These are phyloP conservation scores for Zaprionus ornatus DNA, from an alignment of 1,140 invertebrate species.

Conservation along the genomic window DNA sequence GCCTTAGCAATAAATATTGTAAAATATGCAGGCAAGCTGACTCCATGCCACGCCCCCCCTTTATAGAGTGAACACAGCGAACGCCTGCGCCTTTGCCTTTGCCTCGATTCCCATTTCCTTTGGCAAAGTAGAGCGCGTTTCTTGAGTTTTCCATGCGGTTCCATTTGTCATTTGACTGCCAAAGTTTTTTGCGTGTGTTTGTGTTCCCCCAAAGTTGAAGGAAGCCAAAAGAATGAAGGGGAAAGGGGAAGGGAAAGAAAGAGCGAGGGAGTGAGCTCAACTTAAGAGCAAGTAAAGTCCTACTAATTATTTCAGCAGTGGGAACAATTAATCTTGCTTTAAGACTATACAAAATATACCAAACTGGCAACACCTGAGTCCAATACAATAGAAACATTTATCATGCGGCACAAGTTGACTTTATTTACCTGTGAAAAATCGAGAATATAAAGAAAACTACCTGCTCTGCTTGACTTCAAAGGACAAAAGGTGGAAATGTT, in stretches of 20 bases:
- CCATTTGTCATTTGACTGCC: conserved; percentile 78
- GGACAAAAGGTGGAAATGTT: conserved; percentile 72
- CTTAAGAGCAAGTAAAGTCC: conserved; percentile 34
- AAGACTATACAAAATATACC: not conserved
- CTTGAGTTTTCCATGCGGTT: conserved; percentile 63
- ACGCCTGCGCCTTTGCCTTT: conserved; percentile 10
- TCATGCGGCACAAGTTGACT: conserved; percentile 65
- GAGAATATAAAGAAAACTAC: conserved; percentile 28
- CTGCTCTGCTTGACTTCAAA: conserved; percentile 34
- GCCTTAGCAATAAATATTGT: conserved; percentile 81
- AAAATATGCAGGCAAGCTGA: conserved; percentile 62
- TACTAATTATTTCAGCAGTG: conserved; percentile 28
- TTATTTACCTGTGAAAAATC: conserved; percentile 57
- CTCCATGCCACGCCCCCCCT: not conserved
- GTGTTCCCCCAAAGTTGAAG: conserved; percentile 24
- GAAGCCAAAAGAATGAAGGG: not conserved
- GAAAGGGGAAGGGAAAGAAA: not conserved
- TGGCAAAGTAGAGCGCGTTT: conserved; percentile 55
- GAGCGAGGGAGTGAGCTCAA: conserved; percentile 8
- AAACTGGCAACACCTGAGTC: not conserved
- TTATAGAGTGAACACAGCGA: not conserved
- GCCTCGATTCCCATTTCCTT: conserved; percentile 59
- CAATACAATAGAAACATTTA: conserved; percentile 53
- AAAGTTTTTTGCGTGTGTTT: conserved; percentile 68
- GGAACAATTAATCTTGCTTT: conserved; percentile 46